Base-by-base conservation (phyloP, 2,113 vertebrate species). In the Recurvirostra avosetta region DNA sequence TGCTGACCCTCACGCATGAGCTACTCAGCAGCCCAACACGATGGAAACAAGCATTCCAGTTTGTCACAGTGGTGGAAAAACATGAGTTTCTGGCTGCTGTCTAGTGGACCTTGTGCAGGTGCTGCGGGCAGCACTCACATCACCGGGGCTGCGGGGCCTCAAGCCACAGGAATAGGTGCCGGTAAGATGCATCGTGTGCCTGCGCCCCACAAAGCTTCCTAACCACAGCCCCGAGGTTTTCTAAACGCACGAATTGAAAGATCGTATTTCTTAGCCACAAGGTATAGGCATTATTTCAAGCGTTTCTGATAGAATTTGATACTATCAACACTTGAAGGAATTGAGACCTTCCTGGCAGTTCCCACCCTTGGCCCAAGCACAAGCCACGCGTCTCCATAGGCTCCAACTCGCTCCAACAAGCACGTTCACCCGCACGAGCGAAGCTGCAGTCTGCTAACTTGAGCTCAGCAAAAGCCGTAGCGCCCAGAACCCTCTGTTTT, bases 141-240 rank as follows among this genome's bases (percentile, higher is more conserved):
- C 59, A 5, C 65, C 1, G 0, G 34, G 22, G 36, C 19, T 5
- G 23, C 22, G 12, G 58, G 53, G 21, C 49, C 45, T 26, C n/a
- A 2, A 18, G 29, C 23, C 41, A 15, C 1, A 0, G 61, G 19
- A 62, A 16, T 0, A 19, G 45, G 21, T 7, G 25, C 27, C 10
- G 12, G 3, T 13, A 9, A 32, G 18, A 32, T 4, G 3, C 16
- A 6, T 0, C 3, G 0, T 0, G 2, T 45, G 36, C 58, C 77
- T n/a, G 18, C 3, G 2, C 16, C 67, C 72, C 30, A 12, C 7
- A 27, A 12, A 55, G 19, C 61, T 45, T 30, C 86, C 71, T 9
- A 50, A 23, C 13, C 11, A 5, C 47, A 62, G 7, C 55, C 77
- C 34, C 43, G 38, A 12, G 40, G 40, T 40, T 40, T 40, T 40